A percentile compares a stretch with the other conserved stretches of the same genome.
Conservation (phyloP, 2,888 invertebrate genomes). For the Mylabris sibirica region DNA sequence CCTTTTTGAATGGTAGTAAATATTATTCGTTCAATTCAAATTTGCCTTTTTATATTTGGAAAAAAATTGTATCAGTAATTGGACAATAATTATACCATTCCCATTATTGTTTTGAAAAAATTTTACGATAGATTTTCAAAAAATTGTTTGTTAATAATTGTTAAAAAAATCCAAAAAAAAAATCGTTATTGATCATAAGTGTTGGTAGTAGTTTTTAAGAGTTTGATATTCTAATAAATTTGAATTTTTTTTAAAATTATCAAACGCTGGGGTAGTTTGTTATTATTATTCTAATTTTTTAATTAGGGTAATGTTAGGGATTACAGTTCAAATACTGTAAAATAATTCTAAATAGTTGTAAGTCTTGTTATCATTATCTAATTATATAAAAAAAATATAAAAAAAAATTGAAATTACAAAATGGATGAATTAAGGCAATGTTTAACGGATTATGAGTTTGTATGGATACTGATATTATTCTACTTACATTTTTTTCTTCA, state of each 20-base stretch:
- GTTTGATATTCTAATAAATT: neutral
- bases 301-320: neutral
- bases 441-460: constrained; percentile 32
- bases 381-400: neutral
- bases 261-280: neutral
- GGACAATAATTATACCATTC: constrained; percentile 12
- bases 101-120: neutral
- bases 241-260: neutral
- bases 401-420: neutral
- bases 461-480: constrained; percentile 31
- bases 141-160: neutral
- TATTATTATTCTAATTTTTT: neutral
- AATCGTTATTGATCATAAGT: neutral
- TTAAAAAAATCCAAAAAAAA: neutral
- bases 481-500: constrained; percentile 29
- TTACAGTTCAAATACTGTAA: constrained; percentile 10
- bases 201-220: neutral
- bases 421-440: constrained; percentile 29
- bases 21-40: neutral
- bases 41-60: neutral
- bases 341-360: neutral
- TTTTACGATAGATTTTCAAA: constrained; percentile 6
- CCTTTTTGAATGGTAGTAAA: constrained; percentile 5
- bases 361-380: neutral
- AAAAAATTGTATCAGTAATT: neutral